Evolutionary conservation across 2,797 vertebrate genomes (phyloP).

Genomic region (Dendrocincla fuliginosa): DNA sequence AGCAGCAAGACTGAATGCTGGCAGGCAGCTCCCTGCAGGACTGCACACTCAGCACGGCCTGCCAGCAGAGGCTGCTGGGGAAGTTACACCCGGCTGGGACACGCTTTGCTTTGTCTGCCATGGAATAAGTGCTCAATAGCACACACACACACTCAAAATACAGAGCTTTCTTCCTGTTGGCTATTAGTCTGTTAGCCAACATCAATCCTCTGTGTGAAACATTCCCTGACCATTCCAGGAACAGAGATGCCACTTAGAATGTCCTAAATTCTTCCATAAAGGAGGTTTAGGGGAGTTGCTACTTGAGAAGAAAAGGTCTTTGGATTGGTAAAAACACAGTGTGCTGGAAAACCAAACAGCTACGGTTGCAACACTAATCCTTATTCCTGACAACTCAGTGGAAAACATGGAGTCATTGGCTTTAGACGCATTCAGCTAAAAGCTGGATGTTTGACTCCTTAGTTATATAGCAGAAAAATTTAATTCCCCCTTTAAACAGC

Average conservation of each 20-base stretch:
- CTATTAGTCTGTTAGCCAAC: background rate
- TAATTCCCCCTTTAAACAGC: background rate
- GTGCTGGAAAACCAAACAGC: background rate
- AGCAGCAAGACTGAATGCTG: background rate
- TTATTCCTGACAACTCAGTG: background rate
- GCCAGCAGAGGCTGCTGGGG: background rate
- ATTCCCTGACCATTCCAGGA: rapidly evolving
- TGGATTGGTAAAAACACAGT: background rate
- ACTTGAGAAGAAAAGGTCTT: background rate
- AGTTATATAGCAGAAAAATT: background rate
- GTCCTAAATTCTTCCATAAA: background rate
- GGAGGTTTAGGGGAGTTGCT: background rate
- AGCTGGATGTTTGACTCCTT: background rate
- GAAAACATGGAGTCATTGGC: background rate
- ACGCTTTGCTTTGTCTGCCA: background rate
- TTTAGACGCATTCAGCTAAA: background rate
- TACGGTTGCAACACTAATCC: background rate
- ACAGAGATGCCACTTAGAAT: background rate
- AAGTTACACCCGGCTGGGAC: background rate
- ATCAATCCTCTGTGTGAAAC: background rate
- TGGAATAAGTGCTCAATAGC: background rate
- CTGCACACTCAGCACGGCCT: background rate
- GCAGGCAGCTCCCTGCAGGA: background rate
- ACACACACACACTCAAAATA: background rate
- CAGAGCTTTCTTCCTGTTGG: background rate